These are phyloP conservation scores for Pollicipes pollicipes DNA, from an alignment of 1,140 invertebrate species.

Conservation along the genomic window DNA sequence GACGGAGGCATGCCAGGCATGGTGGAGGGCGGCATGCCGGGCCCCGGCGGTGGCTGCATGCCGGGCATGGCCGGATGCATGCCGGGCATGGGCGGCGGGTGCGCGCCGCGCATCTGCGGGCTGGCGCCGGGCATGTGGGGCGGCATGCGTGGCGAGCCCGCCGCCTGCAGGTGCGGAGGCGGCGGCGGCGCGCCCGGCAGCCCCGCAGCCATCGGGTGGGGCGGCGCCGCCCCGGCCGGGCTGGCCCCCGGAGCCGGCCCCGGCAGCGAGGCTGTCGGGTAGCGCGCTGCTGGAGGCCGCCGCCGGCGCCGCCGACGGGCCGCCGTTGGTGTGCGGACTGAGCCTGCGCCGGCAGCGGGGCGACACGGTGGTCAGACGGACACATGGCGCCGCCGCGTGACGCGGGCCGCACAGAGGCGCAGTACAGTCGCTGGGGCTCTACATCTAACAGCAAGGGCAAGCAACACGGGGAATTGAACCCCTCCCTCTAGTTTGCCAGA, in stretches of 20 bases:
- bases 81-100: slow-evolving; percentile 5
- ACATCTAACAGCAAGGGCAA: too few species aligned
- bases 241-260: slow-evolving; percentile 5
- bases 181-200: slow-evolving; percentile 2
- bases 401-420: not conserved
- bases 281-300: slow-evolving; percentile 5
- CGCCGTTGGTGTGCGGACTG: not conserved
- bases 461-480: too few species aligned
- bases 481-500: too few species aligned
- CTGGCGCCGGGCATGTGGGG: not conserved
- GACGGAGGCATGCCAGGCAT: slow-evolving; percentile 12
- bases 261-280: not conserved
- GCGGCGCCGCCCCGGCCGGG: not conserved
- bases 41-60: not conserved
- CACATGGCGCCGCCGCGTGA: too few species aligned
- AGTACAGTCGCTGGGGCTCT: too few species aligned
- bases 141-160: not conserved
- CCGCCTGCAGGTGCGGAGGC: too few species aligned
- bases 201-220: not conserved
- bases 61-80: not conserved
- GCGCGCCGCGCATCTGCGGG: slow-evolving; percentile 15
- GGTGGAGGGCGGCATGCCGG: slow-evolving; percentile 3
- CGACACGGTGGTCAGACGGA: too few species aligned
- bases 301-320: not conserved
- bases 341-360: slow-evolving; percentile 8